Evolutionary conservation across 2,113 vertebrate genomes (phyloP).

Genomic region (Lagopus leucura): DNA sequence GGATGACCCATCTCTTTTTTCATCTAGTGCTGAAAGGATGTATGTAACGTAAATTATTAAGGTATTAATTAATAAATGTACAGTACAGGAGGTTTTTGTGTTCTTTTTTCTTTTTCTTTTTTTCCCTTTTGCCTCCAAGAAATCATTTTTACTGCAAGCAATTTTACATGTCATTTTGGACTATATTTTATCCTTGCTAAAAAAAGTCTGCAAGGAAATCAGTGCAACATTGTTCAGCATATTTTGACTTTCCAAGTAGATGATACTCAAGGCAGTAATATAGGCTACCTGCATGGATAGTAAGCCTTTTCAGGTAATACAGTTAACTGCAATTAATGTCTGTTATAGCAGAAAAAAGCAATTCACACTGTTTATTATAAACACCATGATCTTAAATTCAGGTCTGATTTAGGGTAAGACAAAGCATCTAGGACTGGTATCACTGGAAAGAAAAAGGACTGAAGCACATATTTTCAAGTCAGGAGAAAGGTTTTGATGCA

Average conservation of each 20-base stretch:
- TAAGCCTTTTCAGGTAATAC: not conserved
- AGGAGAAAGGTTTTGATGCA: not conserved
- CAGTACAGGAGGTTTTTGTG: not conserved
- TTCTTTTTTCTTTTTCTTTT: not conserved
- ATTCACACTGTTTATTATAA: not conserved
- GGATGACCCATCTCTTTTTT: slow-evolving; percentile 36
- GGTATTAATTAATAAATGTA: slow-evolving; percentile 58
- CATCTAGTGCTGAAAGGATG: slow-evolving; percentile 51
- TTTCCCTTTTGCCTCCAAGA: not conserved
- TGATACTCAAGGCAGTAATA: not conserved
- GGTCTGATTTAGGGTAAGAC: not conserved
- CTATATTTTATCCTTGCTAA: not conserved
- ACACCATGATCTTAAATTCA: not conserved
- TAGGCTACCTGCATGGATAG: not conserved
- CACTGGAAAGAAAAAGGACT: not conserved
- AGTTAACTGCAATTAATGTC: not conserved
- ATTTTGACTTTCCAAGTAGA: not conserved
- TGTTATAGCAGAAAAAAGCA: not conserved
- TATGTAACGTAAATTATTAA: slow-evolving; percentile 58
- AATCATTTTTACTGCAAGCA: not conserved
- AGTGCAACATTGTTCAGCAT: not conserved
- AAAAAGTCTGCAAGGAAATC: not conserved
- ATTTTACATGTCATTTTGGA: slow-evolving; percentile 24
- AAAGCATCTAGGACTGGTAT: not conserved
- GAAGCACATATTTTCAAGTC: not conserved